A percentile compares a stretch with the other conserved stretches of the same genome.
phyloP scores from a whole-genome alignment of 2,113 vertebrate species.

The Amblyornis subalaris region DNA sequence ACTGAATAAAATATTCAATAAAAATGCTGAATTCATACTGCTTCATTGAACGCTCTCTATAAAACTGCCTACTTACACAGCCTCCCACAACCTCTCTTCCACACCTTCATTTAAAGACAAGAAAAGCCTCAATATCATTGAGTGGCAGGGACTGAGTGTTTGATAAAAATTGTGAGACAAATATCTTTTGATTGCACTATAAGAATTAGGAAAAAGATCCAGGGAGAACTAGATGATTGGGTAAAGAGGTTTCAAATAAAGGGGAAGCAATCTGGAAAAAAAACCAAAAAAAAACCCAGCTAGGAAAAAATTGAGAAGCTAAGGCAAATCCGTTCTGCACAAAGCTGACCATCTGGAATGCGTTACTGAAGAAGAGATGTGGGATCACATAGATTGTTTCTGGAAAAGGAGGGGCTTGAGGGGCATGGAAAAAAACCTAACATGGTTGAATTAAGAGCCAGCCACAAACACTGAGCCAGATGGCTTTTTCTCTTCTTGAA shows the following conservation, averaged over 20 bases:
- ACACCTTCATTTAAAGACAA: not conserved
- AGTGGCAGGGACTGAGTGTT: not conserved
- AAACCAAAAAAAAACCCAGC: not conserved
- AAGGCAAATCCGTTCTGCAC: not conserved
- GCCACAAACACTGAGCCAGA: conserved; percentile 26
- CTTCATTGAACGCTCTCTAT: not conserved
- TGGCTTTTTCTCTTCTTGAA: conserved; percentile 24
- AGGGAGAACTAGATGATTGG: not conserved
- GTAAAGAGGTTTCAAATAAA: not conserved
- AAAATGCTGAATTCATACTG: not conserved
- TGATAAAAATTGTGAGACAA: not conserved
- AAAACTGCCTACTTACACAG: not conserved
- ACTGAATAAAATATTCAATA: not conserved
- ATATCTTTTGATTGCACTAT: not conserved
- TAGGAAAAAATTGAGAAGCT: not conserved
- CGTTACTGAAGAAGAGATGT: conserved; percentile 22
- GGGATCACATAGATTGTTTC: conserved; percentile 56
- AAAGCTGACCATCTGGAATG: conserved; percentile 51
- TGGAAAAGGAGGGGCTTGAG: conserved; percentile 47
- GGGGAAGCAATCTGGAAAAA: not conserved
- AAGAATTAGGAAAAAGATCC: not conserved
- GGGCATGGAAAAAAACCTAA: conserved; percentile 48
- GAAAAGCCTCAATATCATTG: not conserved
- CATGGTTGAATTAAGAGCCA: conserved; percentile 10
- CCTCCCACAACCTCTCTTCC: not conserved